Base-by-base conservation (phyloP, 2,888 invertebrate genomes). In the Sminthurides aquaticus region DNA sequence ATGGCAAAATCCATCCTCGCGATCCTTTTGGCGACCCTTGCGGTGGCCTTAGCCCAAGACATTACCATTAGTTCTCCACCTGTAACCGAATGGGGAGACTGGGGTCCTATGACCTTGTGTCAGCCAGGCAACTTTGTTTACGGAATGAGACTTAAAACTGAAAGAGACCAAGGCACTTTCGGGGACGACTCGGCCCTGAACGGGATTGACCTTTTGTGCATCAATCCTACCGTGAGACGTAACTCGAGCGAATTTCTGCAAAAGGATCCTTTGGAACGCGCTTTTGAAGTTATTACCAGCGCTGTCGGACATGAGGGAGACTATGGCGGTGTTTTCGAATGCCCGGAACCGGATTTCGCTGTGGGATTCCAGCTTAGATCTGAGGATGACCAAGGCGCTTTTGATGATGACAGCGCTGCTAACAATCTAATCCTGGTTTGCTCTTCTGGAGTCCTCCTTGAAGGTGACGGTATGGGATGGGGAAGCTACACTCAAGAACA, bases 351-450 rank as follows among this genome's bases (percentile, higher is more conserved):
- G 2, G 59, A 59, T 20, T 68, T 71, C 52, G 71, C 62, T 0
- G 62, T 61, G 1, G 73, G 73, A 25, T 73, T 73, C 52, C 71
- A 73, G 64, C 57, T 73, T 3, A 49, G 69, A 5, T 71, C 71
- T 0, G 73, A 73, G 52, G 0, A 28, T 2, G 48, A 61, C 29
- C 71, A 71, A 57, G 62, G 65, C 3, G 49, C 55, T 54, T 62
- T 57, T 15, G 71, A 70, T 49, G 70, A 73, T 57, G 64, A 64
- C 28, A 48, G 52, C 0, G 67, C 60, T 0, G 60, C 63, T 3
- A 67, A 67, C 34, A 67, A 67, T 29, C 27, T 67, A 2, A 49
- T 43, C 24, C 25, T 67, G 8, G 22, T 56, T 22, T 67, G 67
- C 20, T 52, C 60, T 1, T 27, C 26, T 57, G 67, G 64, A 5